phyloP scores from a whole-genome alignment of 2,888 invertebrate species.

The Melieria picta region DNA sequence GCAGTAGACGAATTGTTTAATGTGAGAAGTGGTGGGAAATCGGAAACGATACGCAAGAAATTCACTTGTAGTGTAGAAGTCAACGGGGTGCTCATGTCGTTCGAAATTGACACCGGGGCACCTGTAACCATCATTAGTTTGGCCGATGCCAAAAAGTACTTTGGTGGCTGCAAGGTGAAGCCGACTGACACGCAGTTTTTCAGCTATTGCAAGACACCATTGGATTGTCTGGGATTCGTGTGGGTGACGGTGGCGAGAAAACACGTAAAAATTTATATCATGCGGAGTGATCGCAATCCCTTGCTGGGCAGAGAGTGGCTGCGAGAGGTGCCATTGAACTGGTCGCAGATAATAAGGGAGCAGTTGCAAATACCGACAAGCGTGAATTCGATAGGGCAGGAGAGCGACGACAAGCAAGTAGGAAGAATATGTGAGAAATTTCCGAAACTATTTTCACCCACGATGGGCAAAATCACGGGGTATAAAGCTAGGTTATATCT shows the following conservation, averaged over 20 bases:
- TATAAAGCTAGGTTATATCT: neutral
- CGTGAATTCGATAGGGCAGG: neutral
- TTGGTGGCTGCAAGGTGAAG: slow-evolving; percentile 24
- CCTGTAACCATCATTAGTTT: slow-evolving; percentile 36
- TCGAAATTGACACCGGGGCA: slow-evolving; percentile 37
- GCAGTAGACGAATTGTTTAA: slow-evolving; percentile 27
- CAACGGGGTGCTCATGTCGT: slow-evolving; percentile 11
- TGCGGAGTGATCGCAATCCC: slow-evolving; percentile 31
- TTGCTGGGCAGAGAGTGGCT: slow-evolving; percentile 36
- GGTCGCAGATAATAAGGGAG: slow-evolving; percentile 15
- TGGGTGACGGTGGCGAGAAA: slow-evolving; percentile 17
- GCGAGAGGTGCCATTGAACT: slow-evolving; percentile 26
- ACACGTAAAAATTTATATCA: slow-evolving; percentile 31
- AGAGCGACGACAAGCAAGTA: slow-evolving; percentile 20
- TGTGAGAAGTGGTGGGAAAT: slow-evolving; percentile 17
- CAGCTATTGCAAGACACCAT: slow-evolving; percentile 31
- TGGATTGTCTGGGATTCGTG: slow-evolving; percentile 30
- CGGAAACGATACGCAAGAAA: slow-evolving; percentile 7
- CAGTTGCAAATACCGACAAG: neutral
- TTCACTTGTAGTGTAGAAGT: neutral
- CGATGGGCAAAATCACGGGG: slow-evolving; percentile 20
- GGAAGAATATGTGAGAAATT: slow-evolving; percentile 5
- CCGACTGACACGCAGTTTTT: slow-evolving; percentile 31
- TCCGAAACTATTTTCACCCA: slow-evolving; percentile 24
- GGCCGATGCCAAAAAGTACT: slow-evolving; percentile 31